These are phyloP conservation scores for Subanguina moxae DNA, from an alignment of 1,140 invertebrate species.

Conservation along the genomic window DNA sequence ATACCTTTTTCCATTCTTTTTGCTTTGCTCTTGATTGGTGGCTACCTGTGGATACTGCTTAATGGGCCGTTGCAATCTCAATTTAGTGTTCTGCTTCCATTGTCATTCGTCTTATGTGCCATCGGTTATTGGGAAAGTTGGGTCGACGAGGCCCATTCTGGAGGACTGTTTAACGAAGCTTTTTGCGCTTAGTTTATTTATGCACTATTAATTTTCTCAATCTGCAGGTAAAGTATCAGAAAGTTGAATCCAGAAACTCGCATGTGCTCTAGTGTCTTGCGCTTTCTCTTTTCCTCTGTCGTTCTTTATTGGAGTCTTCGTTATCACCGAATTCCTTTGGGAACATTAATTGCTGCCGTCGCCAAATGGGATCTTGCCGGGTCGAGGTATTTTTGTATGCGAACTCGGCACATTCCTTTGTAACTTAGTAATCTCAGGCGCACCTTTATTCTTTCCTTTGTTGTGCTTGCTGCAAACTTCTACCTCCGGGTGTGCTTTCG, in stretches of 20 bases:
- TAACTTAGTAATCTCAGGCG: slow-evolving; percentile 21
- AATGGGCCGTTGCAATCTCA: too few relatives aligned
- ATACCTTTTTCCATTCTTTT: too few relatives aligned
- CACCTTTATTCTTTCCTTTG: slow-evolving; percentile 40
- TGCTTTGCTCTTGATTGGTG: too few relatives aligned
- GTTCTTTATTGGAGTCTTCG: slow-evolving; percentile 24
- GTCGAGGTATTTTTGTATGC: slow-evolving; percentile 10
- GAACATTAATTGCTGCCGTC: slow-evolving; percentile 21
- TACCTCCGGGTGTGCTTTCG: slow-evolving; percentile 36
- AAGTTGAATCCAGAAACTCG: slow-evolving; percentile 44
- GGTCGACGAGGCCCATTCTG: too few relatives aligned
- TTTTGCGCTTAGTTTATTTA: too few relatives aligned
- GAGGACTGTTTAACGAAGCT: too few relatives aligned
- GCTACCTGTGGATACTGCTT: too few relatives aligned
- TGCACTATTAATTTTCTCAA: too few relatives aligned
- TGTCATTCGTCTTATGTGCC: too few relatives aligned
- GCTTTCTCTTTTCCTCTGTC: slow-evolving; percentile 26
- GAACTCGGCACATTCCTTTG: background rate
- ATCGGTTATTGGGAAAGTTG: too few relatives aligned
- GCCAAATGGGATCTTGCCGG: too few relatives aligned
- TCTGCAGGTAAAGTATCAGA: slow-evolving; percentile 50
- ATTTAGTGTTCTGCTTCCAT: too few relatives aligned
- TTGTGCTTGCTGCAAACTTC: slow-evolving; percentile 27
- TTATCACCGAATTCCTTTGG: slow-evolving; percentile 28
- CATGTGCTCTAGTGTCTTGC: slow-evolving; percentile 24